phyloP scores from a whole-genome alignment of 2,797 vertebrate genomes.

The Oryzias sinensis region DNA sequence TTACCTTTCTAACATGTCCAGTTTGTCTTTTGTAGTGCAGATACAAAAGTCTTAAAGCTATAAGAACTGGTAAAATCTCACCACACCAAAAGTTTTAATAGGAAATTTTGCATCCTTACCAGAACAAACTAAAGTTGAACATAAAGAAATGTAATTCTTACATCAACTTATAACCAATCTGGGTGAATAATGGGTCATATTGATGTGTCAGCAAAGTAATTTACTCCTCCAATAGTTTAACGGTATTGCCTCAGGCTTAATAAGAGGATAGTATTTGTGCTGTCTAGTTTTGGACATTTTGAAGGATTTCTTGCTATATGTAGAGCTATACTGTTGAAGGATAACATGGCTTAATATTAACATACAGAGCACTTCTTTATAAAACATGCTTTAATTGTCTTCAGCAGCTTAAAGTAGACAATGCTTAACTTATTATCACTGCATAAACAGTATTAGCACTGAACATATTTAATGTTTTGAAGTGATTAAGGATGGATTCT shows the following conservation, averaged over 20 bases:
- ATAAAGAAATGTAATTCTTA: conserved; percentile 21
- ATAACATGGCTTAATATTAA: no score
- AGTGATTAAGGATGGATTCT: conserved; percentile 20
- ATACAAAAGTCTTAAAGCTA: no score
- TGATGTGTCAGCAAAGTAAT: conserved; percentile 29
- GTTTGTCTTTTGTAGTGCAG: no score
- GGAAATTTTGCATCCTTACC: conserved; percentile 1
- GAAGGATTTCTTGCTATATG: conserved; percentile 29
- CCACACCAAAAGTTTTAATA: no score
- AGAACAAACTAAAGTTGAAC: conserved; percentile 19
- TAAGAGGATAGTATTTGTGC: conserved; percentile 37
- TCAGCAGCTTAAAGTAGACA: conserved; percentile 45
- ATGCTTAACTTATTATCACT: conserved; percentile 34
- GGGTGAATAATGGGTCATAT: conserved; percentile 32
- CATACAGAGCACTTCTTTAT: conserved; percentile 26
- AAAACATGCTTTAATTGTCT: conserved; percentile 40
- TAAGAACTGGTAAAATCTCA: no score
- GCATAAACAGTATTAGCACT: conserved; percentile 21
- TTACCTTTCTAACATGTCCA: no score
- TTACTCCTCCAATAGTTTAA: conserved; percentile 16
- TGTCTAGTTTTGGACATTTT: conserved; percentile 20
- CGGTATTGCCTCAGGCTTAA: conserved; percentile 51
- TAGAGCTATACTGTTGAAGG: conserved; percentile 39
- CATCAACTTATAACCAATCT: conserved; percentile 43
- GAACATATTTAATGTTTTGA: conserved; percentile 37